Evolutionary conservation across 2,888 invertebrate species (phyloP).

Genomic region (Nemotelus pantherinus): DNA sequence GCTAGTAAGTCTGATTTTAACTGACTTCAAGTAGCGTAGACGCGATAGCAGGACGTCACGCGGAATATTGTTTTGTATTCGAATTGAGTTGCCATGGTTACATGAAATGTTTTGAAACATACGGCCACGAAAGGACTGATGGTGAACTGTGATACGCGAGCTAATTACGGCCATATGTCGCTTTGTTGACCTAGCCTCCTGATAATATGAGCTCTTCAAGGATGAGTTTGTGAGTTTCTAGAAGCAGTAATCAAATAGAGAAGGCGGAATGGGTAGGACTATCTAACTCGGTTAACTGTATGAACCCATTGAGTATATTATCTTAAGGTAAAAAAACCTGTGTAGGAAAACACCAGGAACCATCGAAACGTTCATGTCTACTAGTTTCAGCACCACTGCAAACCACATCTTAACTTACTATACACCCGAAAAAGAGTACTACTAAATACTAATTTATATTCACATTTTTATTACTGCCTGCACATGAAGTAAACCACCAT

Average conservation of each 20-base stretch:
- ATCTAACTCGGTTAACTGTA: too few species aligned
- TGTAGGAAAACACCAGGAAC: too few species aligned
- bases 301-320: too few species aligned
- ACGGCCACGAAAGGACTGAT: background rate
- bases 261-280: too few species aligned
- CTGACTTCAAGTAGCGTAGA: background rate
- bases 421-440: background rate
- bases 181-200: too few species aligned
- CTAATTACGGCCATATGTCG: background rate
- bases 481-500: background rate
- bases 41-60: background rate
- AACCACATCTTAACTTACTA: background rate
- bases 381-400: background rate
- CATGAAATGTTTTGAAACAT: background rate
- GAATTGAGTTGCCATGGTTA: conserved; percentile 23
- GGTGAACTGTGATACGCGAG: too few species aligned
- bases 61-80: conserved; percentile 24
- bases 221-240: too few species aligned
- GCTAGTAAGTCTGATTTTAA: background rate
- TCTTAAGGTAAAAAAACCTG: too few species aligned
- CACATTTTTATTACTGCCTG: conserved; percentile 13
- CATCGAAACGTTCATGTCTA: background rate
- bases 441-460: conserved; percentile 6
- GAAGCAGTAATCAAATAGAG: too few species aligned
- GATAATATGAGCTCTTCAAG: too few species aligned